A percentile compares a stretch with the other conserved stretches of the same genome.
Conservation (phyloP, 2,888 invertebrate genomes). For the Tenodera sinensis region DNA sequence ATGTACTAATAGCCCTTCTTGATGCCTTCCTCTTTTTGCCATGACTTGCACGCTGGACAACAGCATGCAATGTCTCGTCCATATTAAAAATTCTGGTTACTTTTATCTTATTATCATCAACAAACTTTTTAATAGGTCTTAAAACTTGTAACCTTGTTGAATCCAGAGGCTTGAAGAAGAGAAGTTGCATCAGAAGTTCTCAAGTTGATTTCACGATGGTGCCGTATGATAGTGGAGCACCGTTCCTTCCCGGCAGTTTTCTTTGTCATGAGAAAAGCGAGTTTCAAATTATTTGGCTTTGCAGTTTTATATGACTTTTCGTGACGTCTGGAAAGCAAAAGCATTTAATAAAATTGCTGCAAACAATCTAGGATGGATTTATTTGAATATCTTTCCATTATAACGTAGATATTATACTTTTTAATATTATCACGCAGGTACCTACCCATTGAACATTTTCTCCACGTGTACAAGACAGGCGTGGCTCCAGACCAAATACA, state of each 20-base stretch:
- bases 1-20: not conserved
- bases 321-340: too few relatives aligned
- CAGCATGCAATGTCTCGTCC: not conserved
- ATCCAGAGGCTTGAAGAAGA: slow-evolving; percentile 14
- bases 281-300: slow-evolving; percentile 21
- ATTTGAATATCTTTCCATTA: not conserved
- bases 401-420: not conserved
- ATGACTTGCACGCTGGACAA: too few relatives aligned
- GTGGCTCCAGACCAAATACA: too few relatives aligned
- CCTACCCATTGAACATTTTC: not conserved
- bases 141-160: slow-evolving; percentile 7
- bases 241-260: slow-evolving; percentile 26
- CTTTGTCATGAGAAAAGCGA: not conserved
- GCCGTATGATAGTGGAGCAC: slow-evolving; percentile 17
- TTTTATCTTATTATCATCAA: not conserved
- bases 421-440: not conserved
- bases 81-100: not conserved
- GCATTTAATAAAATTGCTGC: not conserved
- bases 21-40: not conserved
- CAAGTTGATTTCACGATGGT: slow-evolving; percentile 24
- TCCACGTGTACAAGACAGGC: not conserved
- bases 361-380: not conserved
- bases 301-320: slow-evolving; percentile 27
- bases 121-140: not conserved
- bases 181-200: slow-evolving; percentile 25